Conservation (phyloP, 2,888 invertebrate genomes). For the Patella pellucida region DNA sequence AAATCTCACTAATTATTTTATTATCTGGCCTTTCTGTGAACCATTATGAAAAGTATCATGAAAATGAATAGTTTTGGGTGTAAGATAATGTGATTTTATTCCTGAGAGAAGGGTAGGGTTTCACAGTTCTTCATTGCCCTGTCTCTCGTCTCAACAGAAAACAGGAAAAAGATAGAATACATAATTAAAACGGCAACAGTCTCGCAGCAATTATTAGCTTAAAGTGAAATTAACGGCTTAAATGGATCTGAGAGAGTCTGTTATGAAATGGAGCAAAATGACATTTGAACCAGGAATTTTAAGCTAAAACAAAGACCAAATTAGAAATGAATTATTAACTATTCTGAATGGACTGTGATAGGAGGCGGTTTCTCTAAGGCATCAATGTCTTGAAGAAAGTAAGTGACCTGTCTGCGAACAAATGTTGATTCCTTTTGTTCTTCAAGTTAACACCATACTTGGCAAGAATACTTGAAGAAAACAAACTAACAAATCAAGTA, state of each 20-base stretch:
- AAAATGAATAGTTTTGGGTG: not conserved
- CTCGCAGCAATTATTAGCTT: slow-evolving; percentile 1
- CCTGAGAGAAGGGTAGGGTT: not conserved
- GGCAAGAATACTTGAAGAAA: no score
- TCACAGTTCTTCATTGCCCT: not conserved
- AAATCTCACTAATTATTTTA: slow-evolving; percentile 7
- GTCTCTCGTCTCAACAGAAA: no score
- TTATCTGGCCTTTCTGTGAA: not conserved
- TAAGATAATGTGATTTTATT: slow-evolving; percentile 7
- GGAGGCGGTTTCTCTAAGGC: no score
- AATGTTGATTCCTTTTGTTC: no score
- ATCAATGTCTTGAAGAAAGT: no score
- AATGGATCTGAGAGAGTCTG: not conserved
- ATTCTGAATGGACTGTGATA: no score
- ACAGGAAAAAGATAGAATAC: slow-evolving; percentile 1
- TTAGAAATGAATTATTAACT: not conserved
- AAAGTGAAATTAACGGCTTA: slow-evolving; percentile 7
- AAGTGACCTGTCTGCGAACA: no score
- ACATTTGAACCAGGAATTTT: not conserved
- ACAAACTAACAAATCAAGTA: no score
- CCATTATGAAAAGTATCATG: not conserved
- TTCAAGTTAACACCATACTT: no score
- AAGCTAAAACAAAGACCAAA: slow-evolving; percentile 10
- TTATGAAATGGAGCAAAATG: no score
- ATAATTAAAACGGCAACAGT: slow-evolving; percentile 10